A percentile compares a stretch with the other conserved stretches of the same genome.
Evolutionary conservation across 2,888 invertebrate genomes (phyloP).

Genomic region (Archaeoteleia sp.): DNA sequence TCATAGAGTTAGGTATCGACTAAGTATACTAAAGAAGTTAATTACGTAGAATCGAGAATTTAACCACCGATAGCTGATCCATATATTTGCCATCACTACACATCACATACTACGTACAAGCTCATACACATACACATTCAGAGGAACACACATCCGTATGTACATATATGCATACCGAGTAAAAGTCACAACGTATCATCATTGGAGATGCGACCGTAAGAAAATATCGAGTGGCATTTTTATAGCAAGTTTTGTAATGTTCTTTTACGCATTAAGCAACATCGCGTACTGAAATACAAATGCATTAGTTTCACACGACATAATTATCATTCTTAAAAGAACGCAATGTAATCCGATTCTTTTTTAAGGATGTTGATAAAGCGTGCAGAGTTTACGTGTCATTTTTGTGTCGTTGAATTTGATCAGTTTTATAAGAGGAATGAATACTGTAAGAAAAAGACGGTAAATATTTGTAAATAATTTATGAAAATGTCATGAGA

Average conservation of each 20-base stretch:
- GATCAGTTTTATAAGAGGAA: conserved; percentile 1
- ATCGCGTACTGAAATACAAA: conserved; percentile 19
- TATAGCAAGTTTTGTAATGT: conserved; percentile 43
- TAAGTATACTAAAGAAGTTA: conserved; percentile 70
- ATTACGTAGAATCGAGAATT: conserved; percentile 68
- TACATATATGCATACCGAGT: too few species aligned
- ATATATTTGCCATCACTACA: conserved; percentile 71
- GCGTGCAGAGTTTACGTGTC: conserved; percentile 39
- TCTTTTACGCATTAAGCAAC: conserved; percentile 25
- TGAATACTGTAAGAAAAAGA: background rate
- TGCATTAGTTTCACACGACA: too few species aligned
- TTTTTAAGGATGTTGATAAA: conserved; percentile 17
- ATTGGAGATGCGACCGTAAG: conserved; percentile 45
- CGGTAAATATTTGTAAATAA: conserved; percentile 37
- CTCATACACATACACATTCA: conserved; percentile 30
- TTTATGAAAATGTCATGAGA: conserved; percentile 35
- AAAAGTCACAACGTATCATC: conserved; percentile 28
- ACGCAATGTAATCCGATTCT: conserved; percentile 19
- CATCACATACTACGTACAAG: conserved; percentile 39
- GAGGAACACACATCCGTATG: conserved; percentile 13
- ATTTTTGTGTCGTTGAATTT: conserved; percentile 35
- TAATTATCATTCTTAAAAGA: too few species aligned
- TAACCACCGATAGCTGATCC: conserved; percentile 72
- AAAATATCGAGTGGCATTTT: conserved; percentile 39
- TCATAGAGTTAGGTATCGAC: conserved; percentile 73